Evolutionary conservation across 1,140 invertebrate species (phyloP).

Genomic region (Drosophila rufa): DNA sequence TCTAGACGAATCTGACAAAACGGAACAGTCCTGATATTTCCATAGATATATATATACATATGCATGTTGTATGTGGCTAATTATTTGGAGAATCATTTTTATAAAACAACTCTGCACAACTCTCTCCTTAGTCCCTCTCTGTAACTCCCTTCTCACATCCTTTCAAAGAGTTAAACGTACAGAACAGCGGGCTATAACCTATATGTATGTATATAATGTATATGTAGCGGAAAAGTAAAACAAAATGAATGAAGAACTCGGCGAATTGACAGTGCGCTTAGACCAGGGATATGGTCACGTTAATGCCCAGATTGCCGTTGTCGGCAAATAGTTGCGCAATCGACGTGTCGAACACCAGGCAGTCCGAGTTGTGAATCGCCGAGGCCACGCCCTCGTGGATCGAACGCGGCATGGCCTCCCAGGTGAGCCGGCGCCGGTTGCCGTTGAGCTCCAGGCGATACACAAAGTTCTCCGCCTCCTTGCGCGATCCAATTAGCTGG

Average conservation of each 20-base stretch:
- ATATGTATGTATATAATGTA: slow-evolving; percentile 28
- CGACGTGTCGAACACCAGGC: slow-evolving; percentile 99
- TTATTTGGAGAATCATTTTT: slow-evolving; percentile 68
- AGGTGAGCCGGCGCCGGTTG: slow-evolving; percentile 95
- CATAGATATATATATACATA: slow-evolving; percentile 51
- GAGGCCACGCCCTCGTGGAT: slow-evolving; percentile 99
- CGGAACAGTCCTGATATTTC: slow-evolving; percentile 25
- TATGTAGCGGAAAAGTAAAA: slow-evolving; percentile 42
- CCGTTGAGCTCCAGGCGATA: slow-evolving; percentile 99
- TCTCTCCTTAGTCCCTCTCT: slow-evolving; percentile 1
- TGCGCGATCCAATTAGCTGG: slow-evolving; percentile 98
- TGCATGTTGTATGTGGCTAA: slow-evolving; percentile 43
- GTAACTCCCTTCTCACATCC: slow-evolving; percentile 3
- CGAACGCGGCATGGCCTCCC: slow-evolving; percentile 99
- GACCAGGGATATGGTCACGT: slow-evolving; percentile 98
- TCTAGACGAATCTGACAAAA: neutral
- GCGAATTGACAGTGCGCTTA: slow-evolving; percentile 77
- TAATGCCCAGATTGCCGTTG: slow-evolving; percentile 99
- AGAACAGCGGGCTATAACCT: slow-evolving; percentile 37
- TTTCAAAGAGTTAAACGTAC: slow-evolving; percentile 16
- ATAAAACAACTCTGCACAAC: slow-evolving; percentile 54
- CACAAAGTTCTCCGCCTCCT: slow-evolving; percentile 99
- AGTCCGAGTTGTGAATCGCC: slow-evolving; percentile 99
- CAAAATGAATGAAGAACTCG: slow-evolving; percentile 21
- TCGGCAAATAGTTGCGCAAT: slow-evolving; percentile 99